Evolutionary conservation across 1,140 invertebrate species (phyloP), one percentile per base, ranked within the genome.

Genomic region (Tetragnatha versicolor): DNA sequence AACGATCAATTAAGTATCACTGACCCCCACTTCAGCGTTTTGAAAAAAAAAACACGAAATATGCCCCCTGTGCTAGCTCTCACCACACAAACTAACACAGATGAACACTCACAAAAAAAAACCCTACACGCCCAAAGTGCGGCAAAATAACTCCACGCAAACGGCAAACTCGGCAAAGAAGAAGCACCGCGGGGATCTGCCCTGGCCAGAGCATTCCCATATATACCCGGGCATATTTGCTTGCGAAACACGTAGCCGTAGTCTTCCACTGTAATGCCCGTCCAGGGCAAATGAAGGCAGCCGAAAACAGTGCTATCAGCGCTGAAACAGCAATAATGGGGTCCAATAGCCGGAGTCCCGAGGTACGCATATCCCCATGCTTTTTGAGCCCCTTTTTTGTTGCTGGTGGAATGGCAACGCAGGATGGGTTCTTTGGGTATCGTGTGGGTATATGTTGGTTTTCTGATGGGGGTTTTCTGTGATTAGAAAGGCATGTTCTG

Each of bases 311-410:
- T 73, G 53, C 53, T 73, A 73, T 73, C 69, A 73, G 69, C 53
- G 51, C 69, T 73, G 69, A 73, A 73, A 73, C 69, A 73, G 69
- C 69, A 73, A 73, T 73, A 73, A 73, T 73, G 39, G 69, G 39
- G 42, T 39, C 53, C 42, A 73, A 60, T 55, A 25, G 10, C 20
- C 17, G 22, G 37, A 42, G 14, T 45, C 49, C 69, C 27, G 4
- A 39, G 37, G 37, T 10, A 12, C 22, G 37, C 22, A 65, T 35
- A 65, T 45, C 33, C 14, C 22, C 29, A 2, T 29, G 22, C 51
- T 2, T 29, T n/a, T n/a, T n/a, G 27, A 35, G 35, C 35, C 35
- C 55, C 35, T 58, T 58, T n/a, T n/a, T n/a, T n/a, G n/a, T n/a
- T n/a, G n/a, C n/a, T n/a, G n/a, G n/a, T n/a, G n/a, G n/a, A n/a